Evolutionary conservation across 2,797 vertebrate genomes (phyloP).

Genomic region (Poecilia gillii): DNA sequence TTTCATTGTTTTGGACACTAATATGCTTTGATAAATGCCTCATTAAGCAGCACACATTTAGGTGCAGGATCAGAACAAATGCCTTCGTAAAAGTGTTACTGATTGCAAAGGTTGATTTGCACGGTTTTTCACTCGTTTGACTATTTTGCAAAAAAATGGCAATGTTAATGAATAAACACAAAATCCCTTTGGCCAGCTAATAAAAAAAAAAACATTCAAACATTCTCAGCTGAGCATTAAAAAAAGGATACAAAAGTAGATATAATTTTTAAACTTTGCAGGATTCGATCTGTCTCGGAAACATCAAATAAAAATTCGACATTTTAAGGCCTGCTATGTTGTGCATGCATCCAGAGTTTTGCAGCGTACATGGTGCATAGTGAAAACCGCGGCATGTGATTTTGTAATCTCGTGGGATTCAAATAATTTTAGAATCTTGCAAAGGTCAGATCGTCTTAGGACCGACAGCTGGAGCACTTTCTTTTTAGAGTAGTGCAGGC

Average conservation of each 20-base stretch:
- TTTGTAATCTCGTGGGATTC: not conserved
- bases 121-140: not conserved
- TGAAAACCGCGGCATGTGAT: not conserved
- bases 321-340: not conserved
- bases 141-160: not conserved
- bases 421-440: not conserved
- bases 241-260: not conserved
- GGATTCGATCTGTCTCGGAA: not conserved
- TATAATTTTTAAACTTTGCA: not conserved
- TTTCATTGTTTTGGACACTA: not conserved
- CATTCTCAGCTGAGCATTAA: not conserved
- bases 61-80: not conserved
- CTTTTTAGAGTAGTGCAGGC: not conserved
- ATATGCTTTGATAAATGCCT: not conserved
- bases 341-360: not conserved
- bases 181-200: not conserved
- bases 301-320: not conserved
- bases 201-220: not conserved
- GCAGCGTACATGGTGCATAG: not conserved
- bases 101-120: not conserved
- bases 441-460: not conserved
- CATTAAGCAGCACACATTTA: not conserved
- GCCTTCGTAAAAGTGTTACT: not conserved
- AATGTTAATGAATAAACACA: not conserved
- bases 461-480: not conserved